phyloP scores from a whole-genome alignment of 2,797 vertebrate genomes.

The Periparus ater region DNA sequence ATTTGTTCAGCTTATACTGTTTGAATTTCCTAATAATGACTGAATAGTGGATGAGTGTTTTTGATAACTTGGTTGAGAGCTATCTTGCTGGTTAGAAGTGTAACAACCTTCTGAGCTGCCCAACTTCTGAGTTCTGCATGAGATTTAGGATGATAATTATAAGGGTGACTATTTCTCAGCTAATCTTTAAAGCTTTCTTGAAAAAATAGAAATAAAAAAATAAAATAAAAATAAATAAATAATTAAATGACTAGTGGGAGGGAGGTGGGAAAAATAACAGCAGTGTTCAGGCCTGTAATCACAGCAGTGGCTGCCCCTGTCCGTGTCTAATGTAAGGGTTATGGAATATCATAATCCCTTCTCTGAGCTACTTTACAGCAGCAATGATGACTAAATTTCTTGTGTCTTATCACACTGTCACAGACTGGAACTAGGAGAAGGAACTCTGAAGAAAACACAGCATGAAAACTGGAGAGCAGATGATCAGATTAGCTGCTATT shows the following conservation, averaged over 20 bases:
- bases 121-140: neutral
- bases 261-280: conserved; percentile 71
- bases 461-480: conserved; percentile 92
- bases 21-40: conserved; percentile 40
- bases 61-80: neutral
- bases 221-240: conserved; percentile 56
- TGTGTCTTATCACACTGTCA: conserved; percentile 98
- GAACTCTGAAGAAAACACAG: conserved; percentile 89
- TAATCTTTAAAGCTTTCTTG: conserved; percentile 87
- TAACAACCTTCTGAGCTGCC: neutral
- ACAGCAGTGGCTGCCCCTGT: conserved; percentile 80
- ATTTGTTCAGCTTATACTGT: conserved; percentile 39
- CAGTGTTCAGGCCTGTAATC: conserved; percentile 81
- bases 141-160: conserved; percentile 67
- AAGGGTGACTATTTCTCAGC: conserved; percentile 73
- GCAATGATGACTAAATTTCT: conserved; percentile 98
- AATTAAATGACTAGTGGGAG: neutral
- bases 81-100: neutral
- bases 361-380: conserved; percentile 87
- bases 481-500: conserved; percentile 95
- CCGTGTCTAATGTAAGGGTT: conserved; percentile 97
- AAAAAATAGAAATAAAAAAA: conserved; percentile 62
- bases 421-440: conserved; percentile 95
- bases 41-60: neutral
- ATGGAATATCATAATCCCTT: conserved; percentile 95